phyloP scores from a whole-genome alignment of 2,113 vertebrate species.

The Synodontis membranacea region DNA sequence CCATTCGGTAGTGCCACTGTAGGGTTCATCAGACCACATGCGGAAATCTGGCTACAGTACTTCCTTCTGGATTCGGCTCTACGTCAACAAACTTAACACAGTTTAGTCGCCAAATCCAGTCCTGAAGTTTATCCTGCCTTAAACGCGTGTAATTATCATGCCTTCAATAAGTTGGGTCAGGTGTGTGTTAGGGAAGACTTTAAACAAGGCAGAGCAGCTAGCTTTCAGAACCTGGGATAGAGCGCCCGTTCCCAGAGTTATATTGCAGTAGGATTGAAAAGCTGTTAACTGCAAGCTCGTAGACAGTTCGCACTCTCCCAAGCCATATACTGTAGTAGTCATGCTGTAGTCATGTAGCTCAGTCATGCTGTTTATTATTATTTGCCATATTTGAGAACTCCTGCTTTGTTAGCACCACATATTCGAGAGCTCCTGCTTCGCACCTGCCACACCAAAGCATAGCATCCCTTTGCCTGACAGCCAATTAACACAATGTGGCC shows the following conservation, averaged over 20 bases:
- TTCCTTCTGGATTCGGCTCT: neutral
- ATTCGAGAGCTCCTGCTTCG: constrained; percentile 1
- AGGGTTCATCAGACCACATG: neutral
- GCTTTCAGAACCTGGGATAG: neutral
- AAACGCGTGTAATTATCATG: neutral
- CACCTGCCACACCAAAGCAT: constrained; percentile 9
- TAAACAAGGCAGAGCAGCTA: neutral
- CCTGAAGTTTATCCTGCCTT: neutral
- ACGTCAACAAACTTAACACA: neutral
- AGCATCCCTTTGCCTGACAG: constrained; percentile 22
- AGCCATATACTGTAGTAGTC: neutral
- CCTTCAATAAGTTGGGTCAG: neutral
- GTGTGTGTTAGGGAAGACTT: neutral
- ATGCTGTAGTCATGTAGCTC: too few relatives aligned
- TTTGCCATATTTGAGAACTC: neutral
- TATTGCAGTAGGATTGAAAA: neutral
- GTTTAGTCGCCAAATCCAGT: neutral
- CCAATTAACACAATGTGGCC: constrained; percentile 38
- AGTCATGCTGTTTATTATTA: neutral
- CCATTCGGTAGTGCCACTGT: neutral
- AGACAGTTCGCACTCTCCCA: neutral
- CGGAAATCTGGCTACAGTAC: neutral
- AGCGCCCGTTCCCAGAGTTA: neutral
- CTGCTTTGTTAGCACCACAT: too few relatives aligned
- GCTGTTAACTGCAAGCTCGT: neutral